Evolutionary conservation across 1,140 invertebrate species (phyloP), one percentile per base, ranked within the genome.

Genomic region (Philotrypesis tridentata): DNA sequence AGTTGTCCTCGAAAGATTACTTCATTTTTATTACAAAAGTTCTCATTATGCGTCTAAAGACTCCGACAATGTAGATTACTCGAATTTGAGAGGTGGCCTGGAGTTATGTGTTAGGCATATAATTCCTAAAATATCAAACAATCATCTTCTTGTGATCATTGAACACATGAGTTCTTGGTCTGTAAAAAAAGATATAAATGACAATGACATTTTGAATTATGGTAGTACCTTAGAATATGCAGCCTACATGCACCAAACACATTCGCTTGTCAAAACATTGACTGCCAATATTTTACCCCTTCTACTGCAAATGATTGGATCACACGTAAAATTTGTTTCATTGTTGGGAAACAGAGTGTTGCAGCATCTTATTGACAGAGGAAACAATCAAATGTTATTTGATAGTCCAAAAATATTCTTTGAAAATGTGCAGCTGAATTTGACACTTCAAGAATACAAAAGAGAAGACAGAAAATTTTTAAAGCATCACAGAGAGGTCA

Each of bases 301-400:
- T 25, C 75, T 94, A 1, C 87, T 93, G 78, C 84, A 89, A 27
- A 91, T 94, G 88, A 91, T 94, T 65, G 84, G 86, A 8, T 93
- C 92, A 0, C 72, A 87, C 23, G 92, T 91, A 80, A 82, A 87
- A 72, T 83, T 92, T 21, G 88, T 92, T 17, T 93, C 90, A 79
- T 85, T 94, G 0, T 84, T 94, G 12, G 93, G 93, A 8, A 92
- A 92, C 80, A 87, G 93, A 25, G 89, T 94, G 4, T 82, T 94
- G 4, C 92, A 94, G 31, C 89, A 91, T 85, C 87, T 94, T 63
- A 87, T 94, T 3, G 94, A 94, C 83, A 87, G 93, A 74, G 88
- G 91, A 17, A 82, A 89, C 0, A 94, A 94, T 81, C 88, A 85
- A 31, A 31, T 84, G 21, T 85, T 90, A 73, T 92, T 94, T 70